A percentile compares a stretch with the other conserved stretches of the same genome.
These are phyloP conservation scores for Endomychus coccineus DNA, from an alignment of 2,888 invertebrate species.

Conservation along the genomic window DNA sequence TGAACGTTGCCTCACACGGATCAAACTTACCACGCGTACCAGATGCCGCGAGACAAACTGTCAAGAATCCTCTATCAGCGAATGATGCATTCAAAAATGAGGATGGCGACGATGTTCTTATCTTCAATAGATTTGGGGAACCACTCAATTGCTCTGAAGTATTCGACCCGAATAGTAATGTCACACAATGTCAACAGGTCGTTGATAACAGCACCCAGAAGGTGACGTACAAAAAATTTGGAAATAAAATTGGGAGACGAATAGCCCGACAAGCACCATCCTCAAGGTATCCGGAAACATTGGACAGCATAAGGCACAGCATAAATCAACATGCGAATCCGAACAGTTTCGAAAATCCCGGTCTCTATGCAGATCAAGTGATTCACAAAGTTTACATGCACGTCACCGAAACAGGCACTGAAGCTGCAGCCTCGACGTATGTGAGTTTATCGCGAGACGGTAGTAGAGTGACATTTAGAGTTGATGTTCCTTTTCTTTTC, in stretches of 20 bases:
- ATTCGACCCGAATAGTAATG: constrained; percentile 29
- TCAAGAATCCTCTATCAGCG: constrained; percentile 9
- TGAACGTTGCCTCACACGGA: constrained; percentile 6
- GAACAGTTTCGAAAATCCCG: constrained; percentile 54
- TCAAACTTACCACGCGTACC: no score
- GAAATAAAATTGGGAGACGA: constrained; percentile 34
- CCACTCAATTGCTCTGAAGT: constrained; percentile 30
- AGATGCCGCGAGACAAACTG: constrained; percentile 7
- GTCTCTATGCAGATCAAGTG: constrained; percentile 55
- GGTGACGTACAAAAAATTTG: constrained; percentile 34
- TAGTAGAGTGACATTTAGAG: constrained; percentile 47
- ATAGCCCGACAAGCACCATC: constrained; percentile 26
- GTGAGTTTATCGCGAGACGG: constrained; percentile 52
- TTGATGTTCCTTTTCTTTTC: constrained; percentile 66
- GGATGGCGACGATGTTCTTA: constrained; percentile 21
- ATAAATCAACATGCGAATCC: constrained; percentile 35
- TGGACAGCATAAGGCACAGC: constrained; percentile 31
- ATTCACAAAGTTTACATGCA: constrained; percentile 60
- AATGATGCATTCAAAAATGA: constrained; percentile 7
- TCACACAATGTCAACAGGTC: constrained; percentile 25
- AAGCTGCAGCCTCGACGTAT: constrained; percentile 61
- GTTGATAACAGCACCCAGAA: constrained; percentile 21
- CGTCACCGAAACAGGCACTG: constrained; percentile 62
- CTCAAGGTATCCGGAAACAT: constrained; percentile 27
- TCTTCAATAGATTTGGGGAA: constrained; percentile 28